Evolutionary conservation across 2,888 invertebrate genomes (phyloP), one percentile per base, ranked within the genome.

Genomic region (Unio delphinus): DNA sequence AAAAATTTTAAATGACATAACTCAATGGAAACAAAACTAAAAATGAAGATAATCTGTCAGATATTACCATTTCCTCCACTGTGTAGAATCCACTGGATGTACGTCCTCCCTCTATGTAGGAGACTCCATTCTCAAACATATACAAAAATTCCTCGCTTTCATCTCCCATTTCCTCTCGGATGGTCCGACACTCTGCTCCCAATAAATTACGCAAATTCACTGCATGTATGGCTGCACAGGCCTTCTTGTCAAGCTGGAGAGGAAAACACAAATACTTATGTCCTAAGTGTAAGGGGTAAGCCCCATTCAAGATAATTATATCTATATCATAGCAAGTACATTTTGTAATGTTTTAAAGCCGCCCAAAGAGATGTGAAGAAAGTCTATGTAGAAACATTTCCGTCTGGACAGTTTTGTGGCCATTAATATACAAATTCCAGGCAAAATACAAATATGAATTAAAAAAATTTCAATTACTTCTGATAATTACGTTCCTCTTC

Each of bases 71-170:
- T 87, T 97, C 97, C 90, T 98, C 98, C 26, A 98, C 95, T 0
- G 97, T 97, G 91, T 95, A 99, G 92, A 99, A 99, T 0, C 99
- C 99, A 76, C 97, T 97, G 20, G 96, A 94, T 20, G 99, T 99
- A 79, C 97, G 93, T n/a, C 98, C 98, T 72, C 99, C 99, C 91
- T 98, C 96, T 80, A 99, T 96, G 90, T 99, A 99, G 1, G 95
- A 94, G 34, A 99, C 94, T 74, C 95, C 95, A 23, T 94, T 93
- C 69, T 96, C 95, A 91, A 99, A 99, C 17, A 99, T 92, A 70
- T 94, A 94, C 26, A 99, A 90, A 91, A 99, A 99, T 87, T 99
- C 99, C 67, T 98, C 96, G 0, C 96, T 94, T 73, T 99, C 99
- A 87, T 99, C 99, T 3, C 93, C 94, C 91, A 99, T 98, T 90